Base-by-base conservation (phyloP, 2,888 invertebrate species). In the Sphaeridia pumilis region DNA sequence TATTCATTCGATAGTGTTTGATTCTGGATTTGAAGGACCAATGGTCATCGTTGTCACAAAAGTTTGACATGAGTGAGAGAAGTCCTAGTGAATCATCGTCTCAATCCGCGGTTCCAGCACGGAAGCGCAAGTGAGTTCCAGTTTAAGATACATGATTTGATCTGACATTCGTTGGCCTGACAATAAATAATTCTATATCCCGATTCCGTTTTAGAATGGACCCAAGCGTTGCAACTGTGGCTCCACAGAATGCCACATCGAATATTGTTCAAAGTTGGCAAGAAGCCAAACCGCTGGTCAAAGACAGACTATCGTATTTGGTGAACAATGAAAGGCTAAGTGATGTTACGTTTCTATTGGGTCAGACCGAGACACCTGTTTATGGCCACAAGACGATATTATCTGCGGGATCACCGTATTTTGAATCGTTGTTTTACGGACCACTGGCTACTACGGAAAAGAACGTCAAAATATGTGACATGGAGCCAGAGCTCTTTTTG, bases 381-480 rank as follows among this genome's bases (percentile, higher is more conserved):
- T 84, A 85, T 1, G 87, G 87, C 0, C 85, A 85, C 65, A 83
- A 71, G 69, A 83, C 87, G 66, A 82, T 88, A 0, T 70, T 88
- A 28, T 83, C 84, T 0, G 82, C 84, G 5, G 86, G 87, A 1
- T 85, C 85, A 67, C 84, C 84, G 0, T 87, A 88, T 2, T 88
- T 88, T 68, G 86, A 87, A 70, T 85, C 84, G 5, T 83, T 87
- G 82, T 87, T 88, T 67, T 84, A 85, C 67, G 84, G 87, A 27
- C 80, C 81, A 1, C 70, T 83, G 65, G 80, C 82, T 0, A 80
- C 80, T 0, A 58, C 58, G 12, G 61, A 62, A 75, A 77, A 54
- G 77, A 78, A 44, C 77, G n/a, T 56, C 2, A 56, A 85, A 67
- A 72, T 87, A 46, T 85, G 86, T 1, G 87, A 88, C 69, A 84